Percentiles rank a stretch among this genome's conserved stretches.
phyloP scores from a whole-genome alignment of 2,888 invertebrate species.

The Rhogogaster chlorosoma region DNA sequence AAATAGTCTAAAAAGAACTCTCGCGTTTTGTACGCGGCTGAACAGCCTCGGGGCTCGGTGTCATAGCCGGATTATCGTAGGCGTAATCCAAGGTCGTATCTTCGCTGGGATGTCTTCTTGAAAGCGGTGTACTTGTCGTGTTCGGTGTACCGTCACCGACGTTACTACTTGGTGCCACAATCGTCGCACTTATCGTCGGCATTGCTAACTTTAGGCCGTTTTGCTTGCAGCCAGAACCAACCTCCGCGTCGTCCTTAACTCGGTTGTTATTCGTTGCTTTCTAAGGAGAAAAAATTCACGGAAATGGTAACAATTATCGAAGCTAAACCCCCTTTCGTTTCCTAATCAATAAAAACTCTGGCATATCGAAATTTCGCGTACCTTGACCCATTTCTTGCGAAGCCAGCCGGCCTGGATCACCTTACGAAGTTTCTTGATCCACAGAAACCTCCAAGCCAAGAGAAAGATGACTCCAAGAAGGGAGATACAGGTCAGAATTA shows the following conservation, averaged over 20 bases:
- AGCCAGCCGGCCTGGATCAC: constrained; percentile 61
- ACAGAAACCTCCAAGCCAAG: constrained; percentile 60
- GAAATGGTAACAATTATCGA: neutral
- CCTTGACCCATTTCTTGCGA: constrained; percentile 66
- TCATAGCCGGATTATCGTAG: constrained; percentile 89
- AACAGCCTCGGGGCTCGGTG: constrained; percentile 79
- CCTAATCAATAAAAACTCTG: neutral
- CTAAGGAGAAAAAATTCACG: constrained; percentile 52
- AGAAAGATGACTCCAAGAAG: constrained; percentile 61
- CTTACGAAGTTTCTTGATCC: constrained; percentile 63
- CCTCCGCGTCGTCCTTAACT: constrained; percentile 67
- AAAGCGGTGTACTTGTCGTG: constrained; percentile 86
- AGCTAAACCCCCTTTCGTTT: neutral
- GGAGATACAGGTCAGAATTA: constrained; percentile 61
- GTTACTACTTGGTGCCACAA: constrained; percentile 73
- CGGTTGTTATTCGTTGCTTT: constrained; percentile 64
- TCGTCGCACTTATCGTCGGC: constrained; percentile 71
- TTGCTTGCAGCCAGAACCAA: constrained; percentile 59
- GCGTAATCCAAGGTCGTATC: constrained; percentile 88
- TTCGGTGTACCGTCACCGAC: constrained; percentile 82
- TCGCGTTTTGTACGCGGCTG: constrained; percentile 69
- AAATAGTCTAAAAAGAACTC: constrained; percentile 69
- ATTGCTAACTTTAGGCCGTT: constrained; percentile 70
- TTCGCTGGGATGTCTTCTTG: constrained; percentile 87
- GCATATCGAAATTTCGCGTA: constrained; percentile 52